These are phyloP conservation scores for Biston stratarius DNA, from an alignment of 2,888 invertebrate genomes.

Conservation along the genomic window DNA sequence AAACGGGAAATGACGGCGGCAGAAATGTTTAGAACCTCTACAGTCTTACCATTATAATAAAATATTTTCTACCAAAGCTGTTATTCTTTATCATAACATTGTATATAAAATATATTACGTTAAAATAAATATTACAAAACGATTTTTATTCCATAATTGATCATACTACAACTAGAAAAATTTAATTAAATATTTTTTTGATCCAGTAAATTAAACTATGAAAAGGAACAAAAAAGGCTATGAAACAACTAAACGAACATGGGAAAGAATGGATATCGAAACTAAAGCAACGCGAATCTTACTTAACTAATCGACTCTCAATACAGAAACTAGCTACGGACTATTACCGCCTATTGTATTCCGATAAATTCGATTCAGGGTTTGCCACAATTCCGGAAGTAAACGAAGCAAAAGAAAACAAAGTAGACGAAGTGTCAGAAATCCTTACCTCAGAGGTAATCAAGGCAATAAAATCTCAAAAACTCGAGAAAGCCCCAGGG, in stretches of 20 bases:
- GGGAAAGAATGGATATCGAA: slow-evolving; percentile 3
- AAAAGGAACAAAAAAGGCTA: not conserved
- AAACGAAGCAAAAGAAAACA: slow-evolving; percentile 18
- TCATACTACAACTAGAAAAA: too few relatives aligned
- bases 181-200: too few relatives aligned
- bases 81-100: too few relatives aligned
- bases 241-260: not conserved
- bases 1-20: too few relatives aligned
- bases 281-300: slow-evolving; percentile 6
- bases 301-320: slow-evolving; percentile 12
- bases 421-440: slow-evolving; percentile 16
- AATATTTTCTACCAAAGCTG: too few relatives aligned
- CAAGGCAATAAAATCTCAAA: not conserved
- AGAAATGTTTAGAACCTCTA: too few relatives aligned
- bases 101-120: too few relatives aligned
- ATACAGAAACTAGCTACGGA: slow-evolving; percentile 24
- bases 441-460: not conserved
- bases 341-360: slow-evolving; percentile 14
- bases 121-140: too few relatives aligned
- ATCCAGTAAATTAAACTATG: too few relatives aligned
- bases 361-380: slow-evolving; percentile 21
- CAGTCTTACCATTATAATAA: too few relatives aligned
- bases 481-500: slow-evolving; percentile 2
- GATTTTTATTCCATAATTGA: too few relatives aligned
- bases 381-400: slow-evolving; percentile 10